Conservation (phyloP, 2,888 invertebrate genomes). For the Phaedon cochleariae region DNA sequence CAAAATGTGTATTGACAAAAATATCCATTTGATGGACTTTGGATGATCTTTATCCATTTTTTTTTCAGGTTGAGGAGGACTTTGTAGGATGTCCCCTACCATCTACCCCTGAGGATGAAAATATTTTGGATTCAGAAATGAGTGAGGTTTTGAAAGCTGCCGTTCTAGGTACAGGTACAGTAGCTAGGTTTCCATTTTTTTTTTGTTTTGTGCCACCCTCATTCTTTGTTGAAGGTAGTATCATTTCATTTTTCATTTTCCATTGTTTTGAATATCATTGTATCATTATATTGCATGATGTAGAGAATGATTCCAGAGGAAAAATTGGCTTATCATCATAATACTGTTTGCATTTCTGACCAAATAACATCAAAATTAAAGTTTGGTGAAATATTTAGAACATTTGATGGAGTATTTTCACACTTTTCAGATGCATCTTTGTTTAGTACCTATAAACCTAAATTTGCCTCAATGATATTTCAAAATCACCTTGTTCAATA, state of each 20-base stretch:
- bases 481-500: no score
- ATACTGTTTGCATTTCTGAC: no score
- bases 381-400: no score
- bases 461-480: no score
- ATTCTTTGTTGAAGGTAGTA: constrained; percentile 28
- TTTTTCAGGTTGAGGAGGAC: constrained; percentile 69
- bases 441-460: no score
- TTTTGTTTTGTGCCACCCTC: constrained; percentile 32
- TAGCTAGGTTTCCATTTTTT: constrained; percentile 43
- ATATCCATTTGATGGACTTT: neutral
- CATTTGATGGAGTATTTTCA: no score
- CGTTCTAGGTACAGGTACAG: constrained; percentile 68
- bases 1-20: no score
- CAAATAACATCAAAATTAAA: no score
- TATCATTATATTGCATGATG: neutral
- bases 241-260: constrained; percentile 31
- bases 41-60: neutral
- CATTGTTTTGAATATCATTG: constrained; percentile 12
- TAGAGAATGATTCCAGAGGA: no score
- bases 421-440: no score
- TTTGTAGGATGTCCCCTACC: constrained; percentile 86
- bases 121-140: constrained; percentile 85
- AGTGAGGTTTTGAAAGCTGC: constrained; percentile 87
- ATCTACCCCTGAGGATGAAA: constrained; percentile 86
- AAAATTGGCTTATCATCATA: no score